Base-by-base conservation (phyloP, 2,797 vertebrate genomes). In the Megalops cyprinoides region DNA sequence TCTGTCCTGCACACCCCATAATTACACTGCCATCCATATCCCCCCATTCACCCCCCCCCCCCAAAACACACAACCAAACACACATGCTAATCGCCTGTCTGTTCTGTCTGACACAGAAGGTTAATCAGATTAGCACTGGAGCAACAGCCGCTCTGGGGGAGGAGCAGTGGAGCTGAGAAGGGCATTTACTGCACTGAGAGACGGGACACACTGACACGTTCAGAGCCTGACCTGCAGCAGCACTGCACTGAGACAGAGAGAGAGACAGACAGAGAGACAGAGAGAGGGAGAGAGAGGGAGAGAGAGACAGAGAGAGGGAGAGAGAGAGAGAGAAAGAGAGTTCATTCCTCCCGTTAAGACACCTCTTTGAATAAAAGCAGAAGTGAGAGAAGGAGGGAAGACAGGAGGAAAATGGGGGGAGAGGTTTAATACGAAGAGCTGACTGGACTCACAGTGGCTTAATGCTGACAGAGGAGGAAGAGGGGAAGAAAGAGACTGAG, bases 401-500 rank as follows among this genome's bases (percentile, higher is more conserved):
- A n/a, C n/a, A n/a, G n/a, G n/a, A n/a, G n/a, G n/a, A n/a, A n/a
- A n/a, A n/a, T n/a, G n/a, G n/a, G n/a, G n/a, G n/a, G n/a, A n/a
- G n/a, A n/a, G 34, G 62, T 67, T 65, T 67, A 39, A 39, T 2
- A 31, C 9, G 31, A 20, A 67, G 34, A 39, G 58, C 58, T 31
- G 34, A 60, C 58, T 60, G 58, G 25, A 60, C 25, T 56, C 6
- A 23, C 4, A 23, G 53, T 18, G 58, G 28, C n/a, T 58, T 58
- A 28, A 28, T 31, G 14, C 25, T 31, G 58, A 62, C 25, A 31
- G 8, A 37, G 4, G 44, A 15, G 6, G 60, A 0, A 53, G 39
- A 74, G 77, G 74, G 53, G 65, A 34, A 83, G 23, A 81, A 84
- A 83, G 48, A 82, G 76, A 55, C 5, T 51, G 53, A 75, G 53